Evolutionary conservation across 2,797 vertebrate species (phyloP), one percentile per base, ranked within the genome.

Genomic region (Eurystomus glaucurus): DNA sequence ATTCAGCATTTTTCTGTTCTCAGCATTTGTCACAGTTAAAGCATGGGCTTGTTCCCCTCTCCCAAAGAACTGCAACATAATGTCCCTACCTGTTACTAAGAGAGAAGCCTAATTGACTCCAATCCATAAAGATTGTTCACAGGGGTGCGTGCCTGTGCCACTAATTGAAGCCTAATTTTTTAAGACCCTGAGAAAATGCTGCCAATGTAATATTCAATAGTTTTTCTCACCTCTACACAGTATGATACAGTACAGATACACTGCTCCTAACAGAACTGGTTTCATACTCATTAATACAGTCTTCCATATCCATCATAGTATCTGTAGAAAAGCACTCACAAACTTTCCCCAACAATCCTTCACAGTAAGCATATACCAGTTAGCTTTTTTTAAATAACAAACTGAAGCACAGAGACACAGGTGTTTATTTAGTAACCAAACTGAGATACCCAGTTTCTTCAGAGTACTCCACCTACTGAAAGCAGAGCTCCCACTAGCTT

Each of bases 31-130:
- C n/a, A 64, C 15, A 54, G 31, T n/a, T 57, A 82, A 87, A 85
- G 14, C 14, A 69, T 9, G 5, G 31, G 6, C 18, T 65, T 65
- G 31, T 7, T 82, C 6, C 31, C 25, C 35, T 37, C n/a, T 54
- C 23, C 1, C 2, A 45, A 81, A 77, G 28, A 91, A 3, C 20
- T 26, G 64, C 22, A 76, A 68, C 10, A 29, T 1, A 91, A 11
- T 1, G 0, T 5, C 37, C 74, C 68, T 28, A 41, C 17, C 23
- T 65, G 9, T 52, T 60, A 43, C 14, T 26, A 3, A 19, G 10
- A 54, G 14, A 57, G 15, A 85, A 18, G 4, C n/a, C 12, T 33
- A 74, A 55, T 26, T 23, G 31, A 64, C 23, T 52, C 22, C 22
- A 85, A 3, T 5, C 35, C 41, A 64, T 11, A 75, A 66, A 48